Evolutionary conservation across 35 echinoderm and acorn worm genomes (phyloP).

Genomic region (Ophioderma brevispina): DNA sequence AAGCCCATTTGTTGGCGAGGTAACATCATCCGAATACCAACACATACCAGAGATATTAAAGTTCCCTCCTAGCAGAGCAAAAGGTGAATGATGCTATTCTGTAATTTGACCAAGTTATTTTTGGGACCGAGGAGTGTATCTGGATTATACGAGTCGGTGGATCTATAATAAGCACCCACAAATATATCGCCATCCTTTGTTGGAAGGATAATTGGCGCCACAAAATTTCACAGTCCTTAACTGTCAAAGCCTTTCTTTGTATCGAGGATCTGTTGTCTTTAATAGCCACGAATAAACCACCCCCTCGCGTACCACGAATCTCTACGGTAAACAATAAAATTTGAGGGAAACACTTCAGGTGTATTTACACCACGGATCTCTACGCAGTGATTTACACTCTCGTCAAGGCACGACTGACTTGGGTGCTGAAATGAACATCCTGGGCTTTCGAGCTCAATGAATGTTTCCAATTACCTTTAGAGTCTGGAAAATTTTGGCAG

Average conservation of each 20-base stretch:
- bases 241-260: not conserved
- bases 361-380: no score
- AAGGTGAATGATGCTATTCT: not conserved
- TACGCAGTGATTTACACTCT: no score
- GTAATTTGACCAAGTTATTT: constrained; percentile 7
- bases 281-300: no score
- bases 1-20: not conserved
- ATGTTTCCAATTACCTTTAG: no score
- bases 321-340: no score
- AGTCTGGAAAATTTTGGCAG: no score
- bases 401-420: no score
- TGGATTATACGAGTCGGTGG: not conserved
- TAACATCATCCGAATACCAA: constrained; percentile 14
- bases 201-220: not conserved
- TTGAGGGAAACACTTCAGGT: no score
- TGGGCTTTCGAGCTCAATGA: no score
- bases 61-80: constrained; percentile 41
- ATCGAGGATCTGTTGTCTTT: no score
- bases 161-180: constrained; percentile 18
- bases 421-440: no score
- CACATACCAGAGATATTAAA: constrained; percentile 42
- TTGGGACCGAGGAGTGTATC: not conserved
- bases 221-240: not conserved
- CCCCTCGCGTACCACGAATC: no score
- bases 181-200: not conserved